Evolutionary conservation across 2,888 invertebrate species (phyloP).

Genomic region (Heteromyza rotundicornis): DNA sequence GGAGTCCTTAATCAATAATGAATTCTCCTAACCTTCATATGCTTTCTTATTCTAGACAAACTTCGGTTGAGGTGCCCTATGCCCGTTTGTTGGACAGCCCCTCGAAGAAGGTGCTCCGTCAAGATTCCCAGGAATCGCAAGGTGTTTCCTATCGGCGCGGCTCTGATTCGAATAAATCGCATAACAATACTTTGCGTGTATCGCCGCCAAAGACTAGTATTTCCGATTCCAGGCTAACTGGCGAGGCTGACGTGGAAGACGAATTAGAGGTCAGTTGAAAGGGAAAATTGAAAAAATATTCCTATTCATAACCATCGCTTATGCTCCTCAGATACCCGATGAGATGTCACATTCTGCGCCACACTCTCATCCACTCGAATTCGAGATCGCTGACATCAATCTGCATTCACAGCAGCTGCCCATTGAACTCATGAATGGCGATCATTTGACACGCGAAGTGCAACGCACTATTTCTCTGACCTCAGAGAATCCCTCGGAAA

Average conservation of each 20-base stretch:
- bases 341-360: slow-evolving; percentile 63
- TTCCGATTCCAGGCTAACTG: slow-evolving; percentile 83
- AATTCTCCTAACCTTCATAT: slow-evolving; percentile 14
- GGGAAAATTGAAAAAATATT: background rate
- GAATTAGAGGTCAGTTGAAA: slow-evolving; percentile 63
- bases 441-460: slow-evolving; percentile 58
- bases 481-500: slow-evolving; percentile 89
- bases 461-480: slow-evolving; percentile 87
- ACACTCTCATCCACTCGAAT: slow-evolving; percentile 61
- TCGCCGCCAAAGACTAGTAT: slow-evolving; percentile 82
- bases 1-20: background rate
- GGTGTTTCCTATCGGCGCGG: slow-evolving; percentile 68
- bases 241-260: slow-evolving; percentile 69
- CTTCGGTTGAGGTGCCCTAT: slow-evolving; percentile 72
- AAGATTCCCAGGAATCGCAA: slow-evolving; percentile 64
- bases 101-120: slow-evolving; percentile 56
- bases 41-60: slow-evolving; percentile 44
- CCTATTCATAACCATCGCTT: background rate
- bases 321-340: slow-evolving; percentile 51
- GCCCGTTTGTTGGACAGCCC: slow-evolving; percentile 77
- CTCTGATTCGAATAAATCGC: slow-evolving; percentile 54
- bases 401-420: slow-evolving; percentile 39
- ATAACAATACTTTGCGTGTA: slow-evolving; percentile 59
- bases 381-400: slow-evolving; percentile 60
- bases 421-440: slow-evolving; percentile 41